A percentile compares a stretch with the other conserved stretches of the same genome.
These are phyloP conservation scores for Zosterops lateralis DNA, from an alignment of 2,113 vertebrate genomes.

Conservation along the genomic window DNA sequence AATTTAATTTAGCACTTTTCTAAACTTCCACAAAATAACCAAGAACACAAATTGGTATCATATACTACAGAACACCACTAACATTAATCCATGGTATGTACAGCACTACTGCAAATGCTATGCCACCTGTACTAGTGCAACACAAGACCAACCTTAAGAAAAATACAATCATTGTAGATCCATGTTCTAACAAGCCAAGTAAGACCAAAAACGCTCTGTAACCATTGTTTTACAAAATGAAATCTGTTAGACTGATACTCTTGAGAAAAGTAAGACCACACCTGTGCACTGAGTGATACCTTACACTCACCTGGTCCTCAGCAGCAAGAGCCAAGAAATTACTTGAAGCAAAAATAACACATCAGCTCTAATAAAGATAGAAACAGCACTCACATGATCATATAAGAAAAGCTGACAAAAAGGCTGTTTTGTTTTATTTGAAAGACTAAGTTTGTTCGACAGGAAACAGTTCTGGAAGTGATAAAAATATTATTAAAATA, in stretches of 20 bases:
- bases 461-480: neutral
- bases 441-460: neutral
- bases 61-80: neutral
- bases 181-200: neutral
- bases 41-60: neutral
- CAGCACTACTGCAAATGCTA: neutral
- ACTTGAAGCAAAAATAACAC: neutral
- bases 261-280: neutral
- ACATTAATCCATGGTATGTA: rapidly evolving
- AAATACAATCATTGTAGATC: neutral
- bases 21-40: neutral
- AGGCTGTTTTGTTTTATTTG: neutral
- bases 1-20: neutral
- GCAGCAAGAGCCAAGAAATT: neutral
- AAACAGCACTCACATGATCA: neutral
- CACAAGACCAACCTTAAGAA: neutral
- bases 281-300: neutral
- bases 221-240: neutral
- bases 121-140: rapidly evolving
- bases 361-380: neutral
- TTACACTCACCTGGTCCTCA: neutral
- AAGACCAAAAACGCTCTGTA: neutral
- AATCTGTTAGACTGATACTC: neutral
- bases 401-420: neutral
- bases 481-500: neutral